Evolutionary conservation across 2,113 vertebrate species (phyloP).

Genomic region (Barbus barbus): DNA sequence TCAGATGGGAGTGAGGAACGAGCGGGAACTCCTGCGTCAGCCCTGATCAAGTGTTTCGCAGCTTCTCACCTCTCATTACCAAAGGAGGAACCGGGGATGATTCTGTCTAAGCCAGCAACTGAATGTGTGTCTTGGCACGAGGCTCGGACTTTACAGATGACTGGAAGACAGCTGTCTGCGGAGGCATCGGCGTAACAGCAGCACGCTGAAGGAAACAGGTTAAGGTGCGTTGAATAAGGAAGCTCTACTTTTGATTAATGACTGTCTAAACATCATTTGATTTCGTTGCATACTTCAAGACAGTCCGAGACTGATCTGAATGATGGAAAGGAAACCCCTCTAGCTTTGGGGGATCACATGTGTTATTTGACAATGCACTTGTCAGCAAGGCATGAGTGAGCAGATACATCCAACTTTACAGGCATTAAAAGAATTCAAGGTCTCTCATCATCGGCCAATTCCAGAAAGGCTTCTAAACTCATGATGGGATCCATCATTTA

Average conservation of each 20-base stretch:
- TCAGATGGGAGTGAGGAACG: conserved; percentile 32
- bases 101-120: conserved; percentile 16
- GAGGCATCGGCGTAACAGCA: neutral
- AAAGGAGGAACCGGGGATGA: conserved; percentile 6
- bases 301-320: neutral
- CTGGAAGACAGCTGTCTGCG: conserved; percentile 14
- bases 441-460: conserved; percentile 45
- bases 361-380: conserved; percentile 17
- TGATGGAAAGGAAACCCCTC: conserved; percentile 1
- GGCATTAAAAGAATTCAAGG: conserved; percentile 34
- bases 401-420: neutral
- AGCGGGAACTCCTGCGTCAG: conserved; percentile 8
- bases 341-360: conserved; percentile 24
- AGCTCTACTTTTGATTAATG: conserved; percentile 33
- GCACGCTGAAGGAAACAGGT: neutral
- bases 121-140: conserved; percentile 16
- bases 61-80: conserved; percentile 30
- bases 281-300: neutral
- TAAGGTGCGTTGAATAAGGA: conserved; percentile 19
- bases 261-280: conserved; percentile 30
- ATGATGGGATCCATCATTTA: conserved; percentile 42
- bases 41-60: conserved; percentile 46
- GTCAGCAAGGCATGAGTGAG: neutral
- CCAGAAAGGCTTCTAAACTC: conserved; percentile 19
- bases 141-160: neutral